Percentiles rank a stretch among this genome's conserved stretches.
Conservation (phyloP, 2,797 vertebrate species). For the Helostoma temminkii region DNA sequence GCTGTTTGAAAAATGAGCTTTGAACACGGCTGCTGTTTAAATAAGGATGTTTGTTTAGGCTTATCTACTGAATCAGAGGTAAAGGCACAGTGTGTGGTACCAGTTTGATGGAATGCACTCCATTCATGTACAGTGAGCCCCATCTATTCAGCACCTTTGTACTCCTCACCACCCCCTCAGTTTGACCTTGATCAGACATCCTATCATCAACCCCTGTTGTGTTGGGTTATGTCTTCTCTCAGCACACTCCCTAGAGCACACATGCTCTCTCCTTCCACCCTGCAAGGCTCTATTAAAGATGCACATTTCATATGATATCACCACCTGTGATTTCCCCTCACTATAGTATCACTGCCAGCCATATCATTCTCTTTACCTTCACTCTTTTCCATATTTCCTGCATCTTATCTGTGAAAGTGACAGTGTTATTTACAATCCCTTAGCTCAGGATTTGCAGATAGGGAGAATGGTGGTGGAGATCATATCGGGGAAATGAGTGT, state of each 20-base stretch:
- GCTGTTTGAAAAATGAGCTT: constrained; percentile 70
- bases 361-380: constrained; percentile 64
- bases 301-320: constrained; percentile 69
- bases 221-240: constrained; percentile 36
- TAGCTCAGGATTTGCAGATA: constrained; percentile 69
- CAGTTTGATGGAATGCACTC: constrained; percentile 53
- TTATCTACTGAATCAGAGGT: constrained; percentile 49
- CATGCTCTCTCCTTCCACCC: constrained; percentile 40
- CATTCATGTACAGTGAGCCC: constrained; percentile 43
- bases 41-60: constrained; percentile 77
- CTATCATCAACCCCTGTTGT: constrained; percentile 52
- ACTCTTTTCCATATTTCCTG: constrained; percentile 68
- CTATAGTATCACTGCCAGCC: constrained; percentile 59
- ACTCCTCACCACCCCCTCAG: constrained; percentile 27
- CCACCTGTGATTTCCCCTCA: constrained; percentile 54
- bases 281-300: constrained; percentile 61
- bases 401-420: constrained; percentile 76
- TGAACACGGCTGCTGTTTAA: constrained; percentile 66
- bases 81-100: constrained; percentile 33
- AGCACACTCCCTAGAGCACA: constrained; percentile 13
- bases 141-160: constrained; percentile 53
- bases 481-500: constrained; percentile 68
- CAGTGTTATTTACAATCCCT: constrained; percentile 78
- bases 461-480: constrained; percentile 65
- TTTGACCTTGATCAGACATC: constrained; percentile 74